A percentile compares a stretch with the other conserved stretches of the same genome.
phyloP scores from a whole-genome alignment of 2,797 vertebrate species.

The Coracias cyanogaster region DNA sequence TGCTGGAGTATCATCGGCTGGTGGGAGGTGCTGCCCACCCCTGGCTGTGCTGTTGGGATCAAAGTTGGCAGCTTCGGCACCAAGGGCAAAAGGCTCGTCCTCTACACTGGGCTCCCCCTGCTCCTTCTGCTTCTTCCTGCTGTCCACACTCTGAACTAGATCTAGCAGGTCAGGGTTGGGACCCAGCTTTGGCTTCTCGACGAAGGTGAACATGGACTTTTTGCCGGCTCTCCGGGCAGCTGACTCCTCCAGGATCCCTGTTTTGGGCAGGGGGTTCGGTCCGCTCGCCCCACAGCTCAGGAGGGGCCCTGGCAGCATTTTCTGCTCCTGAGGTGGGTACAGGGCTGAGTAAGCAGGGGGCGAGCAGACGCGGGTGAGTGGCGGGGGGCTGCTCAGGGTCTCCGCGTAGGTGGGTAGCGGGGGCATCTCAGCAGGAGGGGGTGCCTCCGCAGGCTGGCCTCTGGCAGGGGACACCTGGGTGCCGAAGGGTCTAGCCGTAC shows the following conservation, averaged over 20 bases:
- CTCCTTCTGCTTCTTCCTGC: constrained; percentile 86
- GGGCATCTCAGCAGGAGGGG: constrained; percentile 75
- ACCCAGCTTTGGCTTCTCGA: constrained; percentile 91
- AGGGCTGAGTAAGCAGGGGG: constrained; percentile 81
- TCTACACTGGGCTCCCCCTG: constrained; percentile 83
- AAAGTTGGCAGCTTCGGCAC: constrained; percentile 96
- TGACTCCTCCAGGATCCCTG: constrained; percentile 90
- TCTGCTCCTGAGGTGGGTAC: constrained; percentile 80
- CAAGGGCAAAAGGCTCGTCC: constrained; percentile 92
- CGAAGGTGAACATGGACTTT: constrained; percentile 98
- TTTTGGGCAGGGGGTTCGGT: constrained; percentile 77
- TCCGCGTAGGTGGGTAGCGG: constrained; percentile 86
- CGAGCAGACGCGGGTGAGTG: constrained; percentile 74
- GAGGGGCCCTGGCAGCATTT: constrained; percentile 73
- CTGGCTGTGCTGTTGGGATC: constrained; percentile 75
- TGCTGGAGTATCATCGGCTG: constrained; percentile 76
- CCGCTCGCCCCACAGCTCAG: constrained; percentile 59
- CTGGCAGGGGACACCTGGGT: constrained; percentile 34
- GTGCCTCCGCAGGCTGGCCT: constrained; percentile 19
- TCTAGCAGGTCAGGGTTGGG: constrained; percentile 96
- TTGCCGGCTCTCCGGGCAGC: constrained; percentile 79
- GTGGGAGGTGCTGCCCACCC: background rate
- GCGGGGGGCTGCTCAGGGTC: constrained; percentile 82
- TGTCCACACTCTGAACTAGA: constrained; percentile 91
- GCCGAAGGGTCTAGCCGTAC: constrained; percentile 93